These are phyloP conservation scores for Baronia brevicornis DNA, from an alignment of 2,888 invertebrate genomes.

Conservation along the genomic window DNA sequence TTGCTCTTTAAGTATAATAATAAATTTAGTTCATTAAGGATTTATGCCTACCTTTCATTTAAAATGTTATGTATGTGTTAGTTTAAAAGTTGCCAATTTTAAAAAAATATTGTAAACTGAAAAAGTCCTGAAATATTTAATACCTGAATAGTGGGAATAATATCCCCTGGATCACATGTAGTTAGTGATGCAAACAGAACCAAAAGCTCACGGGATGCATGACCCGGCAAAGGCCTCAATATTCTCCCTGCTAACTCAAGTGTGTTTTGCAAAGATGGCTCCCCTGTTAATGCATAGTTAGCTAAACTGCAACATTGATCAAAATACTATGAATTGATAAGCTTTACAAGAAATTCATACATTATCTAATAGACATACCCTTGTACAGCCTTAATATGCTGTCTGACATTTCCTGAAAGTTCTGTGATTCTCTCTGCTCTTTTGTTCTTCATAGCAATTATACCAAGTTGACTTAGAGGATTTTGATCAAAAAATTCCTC, in stretches of 20 bases:
- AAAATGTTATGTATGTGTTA: too few relatives aligned
- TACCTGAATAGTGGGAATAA: conserved; percentile 82
- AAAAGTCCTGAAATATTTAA: conserved; percentile 1
- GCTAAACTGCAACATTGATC: conserved; percentile 55
- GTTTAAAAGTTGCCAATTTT: too few relatives aligned
- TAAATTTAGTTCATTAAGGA: too few relatives aligned
- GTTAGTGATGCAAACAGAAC: conserved; percentile 95
- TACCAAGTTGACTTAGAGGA: conserved; percentile 97
- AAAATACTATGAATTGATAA: conserved; percentile 1
- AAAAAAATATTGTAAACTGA: conserved; percentile 4
- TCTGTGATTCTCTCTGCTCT: conserved; percentile 94
- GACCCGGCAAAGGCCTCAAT: conserved; percentile 91
- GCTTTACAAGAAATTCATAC: not conserved
- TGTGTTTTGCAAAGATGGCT: conserved; percentile 97
- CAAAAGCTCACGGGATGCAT: conserved; percentile 95
- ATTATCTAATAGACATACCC: conserved; percentile 40
- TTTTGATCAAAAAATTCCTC: conserved; percentile 99
- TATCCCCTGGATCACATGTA: conserved; percentile 97
- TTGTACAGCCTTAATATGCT: conserved; percentile 83
- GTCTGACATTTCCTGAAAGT: conserved; percentile 89
- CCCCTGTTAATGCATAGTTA: conserved; percentile 85
- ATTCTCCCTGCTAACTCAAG: conserved; percentile 90
- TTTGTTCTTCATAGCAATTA: conserved; percentile 94
- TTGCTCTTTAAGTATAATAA: too few relatives aligned
- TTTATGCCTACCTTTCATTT: too few relatives aligned